phyloP scores from a whole-genome alignment of 2,797 vertebrate genomes.

The Megalops cyprinoides region DNA sequence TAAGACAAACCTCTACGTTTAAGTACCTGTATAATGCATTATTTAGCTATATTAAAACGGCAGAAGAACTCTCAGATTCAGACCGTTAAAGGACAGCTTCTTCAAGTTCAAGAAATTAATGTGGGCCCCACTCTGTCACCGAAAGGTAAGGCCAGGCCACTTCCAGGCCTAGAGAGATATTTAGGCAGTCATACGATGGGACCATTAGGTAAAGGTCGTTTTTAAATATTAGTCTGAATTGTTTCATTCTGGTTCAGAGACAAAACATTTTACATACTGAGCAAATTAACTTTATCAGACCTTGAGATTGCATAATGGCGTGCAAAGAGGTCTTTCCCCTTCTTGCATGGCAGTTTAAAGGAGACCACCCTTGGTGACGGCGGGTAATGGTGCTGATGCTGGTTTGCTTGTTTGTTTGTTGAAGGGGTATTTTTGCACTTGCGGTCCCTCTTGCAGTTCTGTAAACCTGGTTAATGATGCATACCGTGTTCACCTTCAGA shows the following conservation, averaged over 20 bases:
- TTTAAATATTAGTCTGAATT: constrained; percentile 19
- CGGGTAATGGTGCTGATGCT: constrained; percentile 12
- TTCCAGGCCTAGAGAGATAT: neutral
- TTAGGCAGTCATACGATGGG: neutral
- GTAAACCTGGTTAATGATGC: constrained; percentile 8
- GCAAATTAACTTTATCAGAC: constrained; percentile 29
- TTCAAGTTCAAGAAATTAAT: no score
- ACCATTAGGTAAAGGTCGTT: neutral
- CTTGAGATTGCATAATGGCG: constrained; percentile 33
- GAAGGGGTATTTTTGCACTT: constrained; percentile 4
- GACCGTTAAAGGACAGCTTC: no score
- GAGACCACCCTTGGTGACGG: constrained; percentile 33
- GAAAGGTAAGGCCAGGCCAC: neutral
- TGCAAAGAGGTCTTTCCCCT: constrained; percentile 18
- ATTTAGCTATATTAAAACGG: no score
- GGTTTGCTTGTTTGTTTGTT: constrained; percentile 30
- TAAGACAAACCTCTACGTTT: no score
- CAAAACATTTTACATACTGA: constrained; percentile 31
- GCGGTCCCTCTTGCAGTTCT: neutral
- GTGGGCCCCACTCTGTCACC: neutral
- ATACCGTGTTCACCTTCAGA: neutral
- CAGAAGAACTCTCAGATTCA: no score
- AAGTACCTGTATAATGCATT: no score
- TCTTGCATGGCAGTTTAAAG: constrained; percentile 30
- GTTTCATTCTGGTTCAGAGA: constrained; percentile 26